phyloP scores from a whole-genome alignment of 2,113 vertebrate genomes.

The Lophura nycthemera region DNA sequence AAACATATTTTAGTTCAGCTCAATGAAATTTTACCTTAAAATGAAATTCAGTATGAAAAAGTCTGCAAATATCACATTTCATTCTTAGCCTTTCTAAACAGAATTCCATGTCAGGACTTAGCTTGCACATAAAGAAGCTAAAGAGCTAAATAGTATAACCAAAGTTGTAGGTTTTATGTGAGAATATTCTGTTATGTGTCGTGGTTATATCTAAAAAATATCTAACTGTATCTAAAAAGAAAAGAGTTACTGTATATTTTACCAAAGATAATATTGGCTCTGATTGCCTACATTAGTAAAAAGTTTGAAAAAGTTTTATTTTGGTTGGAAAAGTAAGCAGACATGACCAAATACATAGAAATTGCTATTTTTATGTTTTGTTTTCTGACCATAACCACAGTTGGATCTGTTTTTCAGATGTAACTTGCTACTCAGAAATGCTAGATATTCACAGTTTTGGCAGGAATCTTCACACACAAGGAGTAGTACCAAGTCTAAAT shows the following conservation, averaged over 20 bases:
- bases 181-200: not conserved
- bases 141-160: not conserved
- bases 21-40: not conserved
- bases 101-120: not conserved
- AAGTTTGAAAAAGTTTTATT: constrained; percentile 43
- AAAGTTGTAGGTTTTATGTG: not conserved
- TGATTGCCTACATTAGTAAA: not conserved
- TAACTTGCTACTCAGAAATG: constrained; percentile 38
- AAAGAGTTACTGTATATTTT: constrained; percentile 8
- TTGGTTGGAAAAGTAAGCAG: constrained; percentile 68
- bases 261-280: constrained; percentile 1
- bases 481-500: not conserved
- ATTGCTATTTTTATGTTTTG: constrained; percentile 28
- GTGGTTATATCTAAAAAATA: not conserved
- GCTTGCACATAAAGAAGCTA: not conserved
- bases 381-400: constrained; percentile 50
- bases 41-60: not conserved
- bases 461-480: not conserved
- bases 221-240: not conserved
- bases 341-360: constrained; percentile 63
- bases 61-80: not conserved
- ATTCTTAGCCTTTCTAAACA: not conserved
- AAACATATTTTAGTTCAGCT: not conserved
- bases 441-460: not conserved
- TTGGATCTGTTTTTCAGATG: constrained; percentile 49